Base-by-base conservation (phyloP, 2,888 invertebrate species). In the Protophormia terraenovae region DNA sequence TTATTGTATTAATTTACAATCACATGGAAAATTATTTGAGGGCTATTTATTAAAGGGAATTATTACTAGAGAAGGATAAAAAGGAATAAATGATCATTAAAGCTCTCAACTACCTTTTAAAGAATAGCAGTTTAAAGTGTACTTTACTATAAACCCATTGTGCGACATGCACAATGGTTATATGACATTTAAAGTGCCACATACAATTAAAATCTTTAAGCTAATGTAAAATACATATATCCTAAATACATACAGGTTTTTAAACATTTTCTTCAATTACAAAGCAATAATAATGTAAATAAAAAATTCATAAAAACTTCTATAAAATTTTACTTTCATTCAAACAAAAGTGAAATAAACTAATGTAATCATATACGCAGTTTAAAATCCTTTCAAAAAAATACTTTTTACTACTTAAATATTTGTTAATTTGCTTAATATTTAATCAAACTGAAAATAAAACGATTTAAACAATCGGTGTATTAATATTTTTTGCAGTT, bases 301-400 rank as follows among this genome's bases (percentile, higher is more conserved):
- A 50, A 77, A 47, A 38, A 53, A 41, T n/a, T 19, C 24, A 22
- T 60, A 32, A 55, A 58, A 73, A 27, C 55, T 80, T 73, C 53
- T 73, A 22, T 14, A 60, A 81, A 69, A 60, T 75, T 81, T 81
- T 69, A 75, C 81, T 81, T 81, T 81, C 81, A 58, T 81, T 50
- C n/a, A 38, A 24, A 69, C 41, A 6, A 81, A 60, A 69, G 73
- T 80, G 35, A 80, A 73, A 66, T 38, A 55, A 19, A 27, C 12
- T 53, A 47, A 55, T 24, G 10, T 27, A 4, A 35, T 22, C 32
- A 69, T 16, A 2, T 8, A 47, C 32, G 22, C 66, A 29, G 12
- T 71, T 75, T 24, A 67, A 53, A 75, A 69, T 81, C 81, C 75
- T 81, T 81, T 75, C 81, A 35, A 81, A 67, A 81, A 58, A 62